Base-by-base conservation (phyloP, 2,113 vertebrate species). In the Dissostichus mawsoni region DNA sequence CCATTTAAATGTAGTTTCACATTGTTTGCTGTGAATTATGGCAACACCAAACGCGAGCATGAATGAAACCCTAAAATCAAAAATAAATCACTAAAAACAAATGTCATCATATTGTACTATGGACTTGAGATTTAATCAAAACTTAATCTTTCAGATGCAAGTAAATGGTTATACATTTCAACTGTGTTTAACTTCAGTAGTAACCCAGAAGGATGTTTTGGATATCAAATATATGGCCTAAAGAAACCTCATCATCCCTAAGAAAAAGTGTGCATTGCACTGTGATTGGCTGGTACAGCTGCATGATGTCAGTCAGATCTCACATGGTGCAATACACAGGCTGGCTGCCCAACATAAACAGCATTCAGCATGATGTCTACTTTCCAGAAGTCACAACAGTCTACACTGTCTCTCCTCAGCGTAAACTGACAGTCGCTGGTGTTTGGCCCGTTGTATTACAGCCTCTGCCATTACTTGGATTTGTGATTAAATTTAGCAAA, bases 401-500 rank as follows among this genome's bases (percentile, higher is more conserved):
- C 17, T 47, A 13, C 57, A 11, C 70, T 0, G 61, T 44, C 74
- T 81, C 20, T 50, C 52, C 59, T 75, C 61, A 41, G 7, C 3
- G 16, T 77, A 55, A 65, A 67, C 71, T 48, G 76, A 87, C 78
- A 73, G 66, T 74, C 45, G 11, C 82, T 76, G 86, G 62, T 79
- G 63, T 78, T 87, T 63, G 59, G 87, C 84, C 76, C 18, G 25
- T 76, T 74, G 59, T 76, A 69, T 66, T 69, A 78, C 78, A 84
- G 76, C 75, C 79, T 69, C 73, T 76, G 77, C 86, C 80, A 83
- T 87, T 84, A 91, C 85, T 90, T 91, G 90, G 91, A 86, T 94
- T 93, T 92, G 93, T 94, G 92, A 94, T 94, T 94, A 93, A 93
- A 94, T 94, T 90, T 87, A 94, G 93, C 90, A 83, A 91, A 90